Evolutionary conservation across 1,140 invertebrate species (phyloP).

Genomic region (Brachionus rotundiformis): DNA sequence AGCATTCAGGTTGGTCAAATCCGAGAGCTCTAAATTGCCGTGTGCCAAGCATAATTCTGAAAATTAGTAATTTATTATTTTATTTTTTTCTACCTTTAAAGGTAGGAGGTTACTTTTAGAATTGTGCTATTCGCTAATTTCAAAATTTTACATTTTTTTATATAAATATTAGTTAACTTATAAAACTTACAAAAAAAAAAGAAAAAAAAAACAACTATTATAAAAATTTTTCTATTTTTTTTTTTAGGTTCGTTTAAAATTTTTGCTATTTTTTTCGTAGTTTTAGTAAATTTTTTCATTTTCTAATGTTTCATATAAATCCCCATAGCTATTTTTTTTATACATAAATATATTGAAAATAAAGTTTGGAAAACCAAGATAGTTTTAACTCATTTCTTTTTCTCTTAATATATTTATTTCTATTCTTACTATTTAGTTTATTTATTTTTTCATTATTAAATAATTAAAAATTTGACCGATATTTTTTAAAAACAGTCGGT

Average conservation of each 20-base stretch:
- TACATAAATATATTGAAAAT: neutral
- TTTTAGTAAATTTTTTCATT: constrained; percentile 42
- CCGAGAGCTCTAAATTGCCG: neutral
- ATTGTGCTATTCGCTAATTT: neutral
- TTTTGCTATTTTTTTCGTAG: constrained; percentile 4
- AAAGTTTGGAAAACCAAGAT: neutral
- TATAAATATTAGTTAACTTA: constrained; percentile 48
- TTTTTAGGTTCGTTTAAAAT: neutral
- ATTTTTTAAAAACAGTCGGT: neutral
- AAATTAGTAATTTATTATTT: constrained; percentile 42
- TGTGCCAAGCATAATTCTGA: neutral
- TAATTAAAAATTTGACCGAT: constrained; percentile 1
- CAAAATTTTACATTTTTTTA: constrained; percentile 30
- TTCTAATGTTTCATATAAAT: constrained; percentile 33
- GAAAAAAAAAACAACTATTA: neutral
- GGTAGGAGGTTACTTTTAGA: constrained; percentile 43
- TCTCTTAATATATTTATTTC: no score
- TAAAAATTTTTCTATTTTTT: neutral
- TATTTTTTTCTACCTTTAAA: constrained; percentile 34
- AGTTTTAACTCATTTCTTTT: neutral
- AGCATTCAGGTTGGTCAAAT: neutral
- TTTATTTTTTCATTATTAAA: no score
- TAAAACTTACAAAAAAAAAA: constrained; percentile 36
- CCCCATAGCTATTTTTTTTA: neutral
- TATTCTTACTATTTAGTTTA: no score